Base-by-base conservation (phyloP, 2,113 vertebrate genomes). In the Tychaedon coryphoeus region DNA sequence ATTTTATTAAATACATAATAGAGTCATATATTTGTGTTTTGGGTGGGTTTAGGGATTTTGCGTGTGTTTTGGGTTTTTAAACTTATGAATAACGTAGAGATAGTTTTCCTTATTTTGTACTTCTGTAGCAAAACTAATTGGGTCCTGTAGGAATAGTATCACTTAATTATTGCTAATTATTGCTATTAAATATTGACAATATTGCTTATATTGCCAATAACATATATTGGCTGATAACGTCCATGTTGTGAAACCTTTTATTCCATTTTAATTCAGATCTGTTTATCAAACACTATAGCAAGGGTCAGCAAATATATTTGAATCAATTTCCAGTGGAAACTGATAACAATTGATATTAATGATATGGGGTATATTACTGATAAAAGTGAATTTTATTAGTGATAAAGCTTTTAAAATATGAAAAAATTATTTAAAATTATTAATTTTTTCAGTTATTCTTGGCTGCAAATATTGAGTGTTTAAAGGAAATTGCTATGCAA, bases 41-140 rank as follows among this genome's bases (percentile, higher is more conserved):
- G 10, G 58, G 8, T 22, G 28, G 8, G 4, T 29, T 60, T 45
- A 2, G 4, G 5, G 9, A 0, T 1, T 38, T 36, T 4, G 8
- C 23, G 7, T n/a, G 11, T 56, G 4, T 10, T 22, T 60, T 40
- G 28, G 2, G 0, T 22, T 50, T 69, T 14, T 66, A 4, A 58
- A 24, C 6, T 80, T 53, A 48, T 2, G 1, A 22, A 67, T 29
- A 6, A 12, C 4, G 50, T 33, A 60, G 50, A 61, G 0, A 3
- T 2, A 2, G 0, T 58, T 92, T 86, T 51, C 25, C 8, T 6
- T 47, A 48, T 34, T 74, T 86, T 7, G 1, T 81, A 17, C 7
- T 43, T 61, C 29, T 57, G 6, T 48, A 51, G 31, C 5, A 91
- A 45, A 80, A 66, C 6, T 65, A 28, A 45, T 0, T 1, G 1